Percentiles rank a stretch among this genome's conserved stretches.
Conservation (phyloP, 1,140 invertebrate genomes). For the Epicauta chinensis region DNA sequence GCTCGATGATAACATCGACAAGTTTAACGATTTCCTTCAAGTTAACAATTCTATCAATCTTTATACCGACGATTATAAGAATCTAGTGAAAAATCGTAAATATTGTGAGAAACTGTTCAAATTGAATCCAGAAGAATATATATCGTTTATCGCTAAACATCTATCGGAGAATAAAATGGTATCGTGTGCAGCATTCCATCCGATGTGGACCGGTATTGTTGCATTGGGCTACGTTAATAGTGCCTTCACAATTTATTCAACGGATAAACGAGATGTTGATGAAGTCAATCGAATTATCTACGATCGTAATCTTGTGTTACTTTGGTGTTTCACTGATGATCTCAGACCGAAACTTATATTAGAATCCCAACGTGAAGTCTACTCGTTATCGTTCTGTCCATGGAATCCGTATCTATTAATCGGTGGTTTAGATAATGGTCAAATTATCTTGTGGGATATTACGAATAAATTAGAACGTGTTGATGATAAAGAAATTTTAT, state of each 20-base stretch:
- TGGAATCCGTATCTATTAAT: conserved; percentile 60
- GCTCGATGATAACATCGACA: conserved; percentile 31
- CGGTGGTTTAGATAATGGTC: conserved; percentile 66
- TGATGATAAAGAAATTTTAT: conserved; percentile 55
- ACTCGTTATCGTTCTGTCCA: conserved; percentile 58
- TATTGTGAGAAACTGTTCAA: background rate
- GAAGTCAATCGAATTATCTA: conserved; percentile 39
- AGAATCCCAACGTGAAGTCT: conserved; percentile 58
- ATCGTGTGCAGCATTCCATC: conserved; percentile 62
- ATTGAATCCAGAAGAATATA: conserved; percentile 40
- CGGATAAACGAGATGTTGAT: conserved; percentile 12
- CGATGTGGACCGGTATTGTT: conserved; percentile 56
- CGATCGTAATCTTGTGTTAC: conserved; percentile 56
- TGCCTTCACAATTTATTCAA: conserved; percentile 31
- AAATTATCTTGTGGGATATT: conserved; percentile 68
- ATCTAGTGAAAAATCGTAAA: conserved; percentile 8
- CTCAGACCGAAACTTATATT: conserved; percentile 63
- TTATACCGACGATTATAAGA: conserved; percentile 56
- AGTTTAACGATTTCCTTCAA: conserved; percentile 43
- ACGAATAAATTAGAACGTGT: conserved; percentile 57
- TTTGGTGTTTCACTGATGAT: conserved; percentile 67
- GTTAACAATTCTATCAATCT: conserved; percentile 58
- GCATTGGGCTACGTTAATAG: conserved; percentile 56
- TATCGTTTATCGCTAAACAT: conserved; percentile 56
- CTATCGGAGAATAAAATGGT: conserved; percentile 56